Base-by-base conservation (phyloP, 2,888 invertebrate genomes). In the Microctonus aethiopoides region DNA sequence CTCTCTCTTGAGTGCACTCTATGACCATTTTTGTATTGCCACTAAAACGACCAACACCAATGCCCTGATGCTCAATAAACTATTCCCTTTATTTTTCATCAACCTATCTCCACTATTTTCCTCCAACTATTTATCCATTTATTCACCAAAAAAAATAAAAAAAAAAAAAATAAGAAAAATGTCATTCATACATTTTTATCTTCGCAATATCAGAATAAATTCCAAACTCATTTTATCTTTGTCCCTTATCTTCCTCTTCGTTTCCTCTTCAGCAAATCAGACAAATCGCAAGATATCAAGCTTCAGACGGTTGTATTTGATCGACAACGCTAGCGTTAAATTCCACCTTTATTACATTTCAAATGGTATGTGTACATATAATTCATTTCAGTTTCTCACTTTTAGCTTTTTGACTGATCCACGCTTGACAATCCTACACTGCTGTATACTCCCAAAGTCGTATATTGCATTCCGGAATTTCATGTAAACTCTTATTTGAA, bases 1-100 rank as follows among this genome's bases (percentile, higher is more conserved):
- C 7, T 16, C 46, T 46, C 46, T 46, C 46, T n/a, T 16, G 46
- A 46, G 46, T 46, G 46, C 46, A 46, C 7, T 46, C 46, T 9
- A 46, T 46, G 46, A 46, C 46, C 46, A 46, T 46, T 46, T 16
- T 16, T 46, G 46, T 46, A 46, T 46, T 46, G 9, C 46, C 46
- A 46, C 3, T 46, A 24, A 51, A 34, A 20, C 57, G 32, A 62
- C n/a, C 46, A 62, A 41, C 46, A 51, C 46, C 51, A 41, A 62
- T 46, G 32, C 62, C 29, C 46, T 51, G 62, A 62, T 62, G 46
- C 29, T 62, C 51, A 62, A 62, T 62, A 62, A 59, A 36, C 59
- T 20, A 34, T 59, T 59, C 34, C 59, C 16, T 59, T 59, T 36
- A 34, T 59, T 59, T 13, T 59, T 32, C 4, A 34, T 34, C 34